Percentiles rank a stretch among this genome's conserved stretches.
Conservation (phyloP, 1,140 invertebrate species). For the Ceratosolen fusciceps region DNA sequence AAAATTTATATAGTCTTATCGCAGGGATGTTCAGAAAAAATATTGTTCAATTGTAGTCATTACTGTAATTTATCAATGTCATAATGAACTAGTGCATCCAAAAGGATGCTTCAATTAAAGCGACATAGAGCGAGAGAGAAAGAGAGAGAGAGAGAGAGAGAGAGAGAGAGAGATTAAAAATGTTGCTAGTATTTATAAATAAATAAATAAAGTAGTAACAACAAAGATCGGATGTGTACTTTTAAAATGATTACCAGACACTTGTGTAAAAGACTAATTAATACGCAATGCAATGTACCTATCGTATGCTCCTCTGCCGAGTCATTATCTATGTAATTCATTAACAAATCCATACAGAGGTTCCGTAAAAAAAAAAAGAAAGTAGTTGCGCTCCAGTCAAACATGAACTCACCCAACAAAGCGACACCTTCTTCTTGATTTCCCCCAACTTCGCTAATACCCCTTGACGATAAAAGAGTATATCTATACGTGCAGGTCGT, state of each 20-base stretch:
- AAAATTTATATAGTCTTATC: no score
- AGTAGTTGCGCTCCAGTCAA: neutral
- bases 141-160: no score
- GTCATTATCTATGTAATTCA: neutral
- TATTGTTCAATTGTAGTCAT: no score
- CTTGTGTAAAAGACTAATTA: neutral
- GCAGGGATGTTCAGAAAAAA: no score
- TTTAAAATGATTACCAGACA: neutral
- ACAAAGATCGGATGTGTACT: neutral
- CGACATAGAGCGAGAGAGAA: no score
- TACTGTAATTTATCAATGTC: no score
- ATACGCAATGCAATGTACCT: neutral
- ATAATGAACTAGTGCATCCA: no score
- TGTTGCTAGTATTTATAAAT: no score
- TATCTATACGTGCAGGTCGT: neutral
- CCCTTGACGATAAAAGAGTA: neutral
- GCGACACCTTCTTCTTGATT: slow-evolving; percentile 2
- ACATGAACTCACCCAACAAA: slow-evolving; percentile 1
- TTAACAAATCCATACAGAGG: neutral
- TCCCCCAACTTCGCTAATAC: neutral
- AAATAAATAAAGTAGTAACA: no score
- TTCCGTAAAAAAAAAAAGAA: neutral
- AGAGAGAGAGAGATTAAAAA: no score
- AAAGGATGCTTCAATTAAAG: no score
- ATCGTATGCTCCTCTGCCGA: neutral